A percentile compares a stretch with the other conserved stretches of the same genome.
Evolutionary conservation across 2,113 vertebrate species (phyloP).

Genomic region (Dryoscopus gambensis): DNA sequence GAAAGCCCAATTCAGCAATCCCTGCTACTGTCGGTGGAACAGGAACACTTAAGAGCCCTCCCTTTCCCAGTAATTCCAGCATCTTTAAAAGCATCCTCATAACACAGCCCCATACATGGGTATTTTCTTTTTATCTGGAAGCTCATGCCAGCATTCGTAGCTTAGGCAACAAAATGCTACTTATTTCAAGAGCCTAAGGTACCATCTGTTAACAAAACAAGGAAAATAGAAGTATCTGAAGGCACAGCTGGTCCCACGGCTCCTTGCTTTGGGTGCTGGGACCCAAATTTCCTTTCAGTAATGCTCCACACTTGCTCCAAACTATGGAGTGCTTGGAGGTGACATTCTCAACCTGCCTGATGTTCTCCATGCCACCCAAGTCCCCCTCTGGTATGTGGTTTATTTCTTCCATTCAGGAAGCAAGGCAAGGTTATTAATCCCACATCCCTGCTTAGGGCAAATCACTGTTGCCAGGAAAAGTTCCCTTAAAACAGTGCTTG

Average conservation of each 20-base stretch:
- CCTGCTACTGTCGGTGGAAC: background rate
- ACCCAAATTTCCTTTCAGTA: background rate
- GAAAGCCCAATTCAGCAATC: background rate
- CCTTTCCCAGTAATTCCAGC: background rate
- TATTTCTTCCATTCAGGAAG: background rate
- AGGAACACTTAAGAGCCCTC: background rate
- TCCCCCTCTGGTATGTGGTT: background rate
- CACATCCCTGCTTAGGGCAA: background rate
- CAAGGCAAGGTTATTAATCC: background rate
- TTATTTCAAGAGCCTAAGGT: background rate
- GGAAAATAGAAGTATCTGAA: background rate
- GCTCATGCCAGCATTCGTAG: background rate
- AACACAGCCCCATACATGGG: fast-evolving
- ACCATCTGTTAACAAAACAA: background rate
- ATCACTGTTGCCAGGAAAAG: background rate
- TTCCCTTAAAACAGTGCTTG: background rate
- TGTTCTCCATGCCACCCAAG: background rate
- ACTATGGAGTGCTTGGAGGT: background rate
- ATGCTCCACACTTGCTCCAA: background rate
- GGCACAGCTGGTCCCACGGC: background rate
- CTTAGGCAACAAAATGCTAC: background rate
- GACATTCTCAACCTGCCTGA: background rate
- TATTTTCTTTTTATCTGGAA: background rate
- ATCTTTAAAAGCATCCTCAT: background rate
- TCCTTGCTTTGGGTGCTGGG: background rate